These are phyloP conservation scores for Rhinophrynus dorsalis DNA, from an alignment of 2,797 vertebrate species.

Conservation along the genomic window DNA sequence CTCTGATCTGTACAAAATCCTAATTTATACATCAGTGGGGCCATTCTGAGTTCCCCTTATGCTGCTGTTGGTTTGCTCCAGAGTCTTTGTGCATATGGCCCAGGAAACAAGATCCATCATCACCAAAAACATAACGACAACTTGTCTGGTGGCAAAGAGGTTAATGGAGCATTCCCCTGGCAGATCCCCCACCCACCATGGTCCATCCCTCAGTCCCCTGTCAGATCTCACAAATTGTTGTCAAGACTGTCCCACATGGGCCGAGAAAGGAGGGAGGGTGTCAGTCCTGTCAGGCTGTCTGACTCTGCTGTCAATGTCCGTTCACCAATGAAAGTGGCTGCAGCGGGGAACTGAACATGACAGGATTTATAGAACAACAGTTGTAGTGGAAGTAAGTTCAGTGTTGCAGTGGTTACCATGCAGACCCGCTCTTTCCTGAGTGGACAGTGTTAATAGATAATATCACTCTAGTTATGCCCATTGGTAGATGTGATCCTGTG, in stretches of 20 bases:
- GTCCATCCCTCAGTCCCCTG: conserved; percentile 3
- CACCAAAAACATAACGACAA: no score
- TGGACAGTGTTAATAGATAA: no score
- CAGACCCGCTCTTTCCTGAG: no score
- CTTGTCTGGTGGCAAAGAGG: neutral
- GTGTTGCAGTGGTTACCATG: neutral
- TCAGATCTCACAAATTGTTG: conserved; percentile 28
- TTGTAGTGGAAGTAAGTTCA: no score
- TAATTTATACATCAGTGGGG: no score
- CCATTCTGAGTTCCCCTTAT: no score
- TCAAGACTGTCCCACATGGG: conserved; percentile 2
- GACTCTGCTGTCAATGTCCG: conserved; percentile 25
- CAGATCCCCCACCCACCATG: neutral
- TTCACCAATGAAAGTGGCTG: neutral
- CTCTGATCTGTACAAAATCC: no score
- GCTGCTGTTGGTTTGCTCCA: no score
- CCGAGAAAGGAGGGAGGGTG: neutral
- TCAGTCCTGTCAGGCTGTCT: conserved; percentile 2
- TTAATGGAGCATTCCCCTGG: conserved; percentile 3
- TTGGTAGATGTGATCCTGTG: neutral
- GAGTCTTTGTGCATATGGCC: no score
- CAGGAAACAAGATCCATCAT: no score
- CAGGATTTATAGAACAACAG: neutral
- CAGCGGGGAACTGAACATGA: neutral
- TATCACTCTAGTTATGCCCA: neutral